These are phyloP conservation scores for Typhlichthys eigenmanni DNA, from an alignment of 2,797 vertebrate genomes.

Conservation along the genomic window DNA sequence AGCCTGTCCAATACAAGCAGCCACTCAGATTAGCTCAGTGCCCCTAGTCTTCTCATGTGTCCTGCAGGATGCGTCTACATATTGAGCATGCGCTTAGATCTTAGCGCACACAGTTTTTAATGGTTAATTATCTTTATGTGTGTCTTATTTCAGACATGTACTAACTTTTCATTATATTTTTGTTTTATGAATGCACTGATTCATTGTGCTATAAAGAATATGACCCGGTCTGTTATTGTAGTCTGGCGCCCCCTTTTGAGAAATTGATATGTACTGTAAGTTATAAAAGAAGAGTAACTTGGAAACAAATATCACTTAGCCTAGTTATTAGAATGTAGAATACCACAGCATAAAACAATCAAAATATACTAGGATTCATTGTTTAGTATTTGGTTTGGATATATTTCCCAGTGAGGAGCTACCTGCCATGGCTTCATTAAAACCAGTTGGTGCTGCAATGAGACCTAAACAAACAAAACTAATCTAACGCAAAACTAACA, in stretches of 20 bases:
- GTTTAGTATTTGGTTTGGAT: too few species aligned
- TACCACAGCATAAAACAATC: too few species aligned
- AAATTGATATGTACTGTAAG: not conserved
- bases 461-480: slow-evolving; percentile 37
- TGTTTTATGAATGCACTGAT: not conserved
- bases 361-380: too few species aligned
- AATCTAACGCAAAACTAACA: too few species aligned
- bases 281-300: not conserved
- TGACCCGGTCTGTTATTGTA: slow-evolving; percentile 13
- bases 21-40: slow-evolving; percentile 34
- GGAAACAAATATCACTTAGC: too few species aligned
- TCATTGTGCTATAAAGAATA: not conserved
- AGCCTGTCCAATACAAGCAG: slow-evolving; percentile 33
- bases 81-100: slow-evolving; percentile 39
- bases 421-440: too few species aligned
- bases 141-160: slow-evolving; percentile 55
- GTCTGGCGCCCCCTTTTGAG: slow-evolving; percentile 56
- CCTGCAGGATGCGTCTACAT: slow-evolving; percentile 48
- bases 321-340: too few species aligned
- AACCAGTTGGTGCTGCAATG: too few species aligned
- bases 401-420: too few species aligned
- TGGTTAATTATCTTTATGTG: slow-evolving; percentile 58
- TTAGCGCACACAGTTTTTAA: slow-evolving; percentile 61
- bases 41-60: slow-evolving; percentile 56
- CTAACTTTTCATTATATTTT: slow-evolving; percentile 63